A percentile compares a stretch with the other conserved stretches of the same genome.
Conservation (phyloP, 2,113 vertebrate genomes). For the Capreolus pygargus region DNA sequence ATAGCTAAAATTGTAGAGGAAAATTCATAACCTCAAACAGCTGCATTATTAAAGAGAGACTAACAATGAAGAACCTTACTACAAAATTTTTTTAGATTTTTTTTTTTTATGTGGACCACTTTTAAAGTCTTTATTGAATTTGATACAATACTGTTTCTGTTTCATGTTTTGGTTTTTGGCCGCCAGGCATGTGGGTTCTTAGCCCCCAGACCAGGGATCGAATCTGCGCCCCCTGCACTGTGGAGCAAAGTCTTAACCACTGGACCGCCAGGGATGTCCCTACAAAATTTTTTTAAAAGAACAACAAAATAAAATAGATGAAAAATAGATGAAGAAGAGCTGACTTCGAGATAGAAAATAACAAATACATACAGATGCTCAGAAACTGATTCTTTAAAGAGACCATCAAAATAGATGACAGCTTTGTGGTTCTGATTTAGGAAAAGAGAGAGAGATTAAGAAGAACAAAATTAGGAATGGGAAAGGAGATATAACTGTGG, state of each 20-base stretch:
- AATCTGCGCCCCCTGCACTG: too few species aligned
- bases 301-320: neutral
- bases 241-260: too few species aligned
- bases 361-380: neutral
- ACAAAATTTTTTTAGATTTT: neutral
- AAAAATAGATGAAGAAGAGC: neutral
- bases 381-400: neutral
- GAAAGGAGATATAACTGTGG: neutral
- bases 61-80: neutral
- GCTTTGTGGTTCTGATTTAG: neutral
- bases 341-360: neutral
- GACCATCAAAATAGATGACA: neutral
- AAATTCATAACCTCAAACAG: neutral
- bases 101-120: too few species aligned
- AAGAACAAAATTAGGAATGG: neutral
- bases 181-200: too few species aligned
- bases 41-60: neutral
- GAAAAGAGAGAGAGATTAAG: neutral
- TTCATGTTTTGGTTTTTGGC: too few species aligned
- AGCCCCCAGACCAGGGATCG: too few species aligned
- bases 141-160: too few species aligned
- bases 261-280: too few species aligned
- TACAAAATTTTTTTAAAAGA: neutral
- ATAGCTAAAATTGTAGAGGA: neutral
- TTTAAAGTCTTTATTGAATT: too few species aligned